These are phyloP conservation scores for Acrocephalus kingi DNA, from an alignment of 2,113 vertebrate genomes.

Conservation along the genomic window DNA sequence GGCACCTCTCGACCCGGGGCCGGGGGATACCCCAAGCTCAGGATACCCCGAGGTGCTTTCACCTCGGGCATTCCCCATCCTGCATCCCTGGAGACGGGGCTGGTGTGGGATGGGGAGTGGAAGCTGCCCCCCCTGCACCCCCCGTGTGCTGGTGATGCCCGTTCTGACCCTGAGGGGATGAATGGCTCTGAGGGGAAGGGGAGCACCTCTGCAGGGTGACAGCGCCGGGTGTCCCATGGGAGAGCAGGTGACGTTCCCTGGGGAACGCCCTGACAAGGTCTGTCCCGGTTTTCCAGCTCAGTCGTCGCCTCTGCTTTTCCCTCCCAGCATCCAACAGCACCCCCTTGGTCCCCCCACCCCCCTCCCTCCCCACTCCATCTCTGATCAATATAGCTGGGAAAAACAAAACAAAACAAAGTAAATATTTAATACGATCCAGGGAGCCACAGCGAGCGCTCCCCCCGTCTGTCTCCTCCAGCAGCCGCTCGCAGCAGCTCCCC, in stretches of 20 bases:
- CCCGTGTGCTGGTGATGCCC: background rate
- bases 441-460: constrained; percentile 25
- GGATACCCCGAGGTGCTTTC: background rate
- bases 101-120: background rate
- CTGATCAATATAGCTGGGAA: constrained; percentile 55
- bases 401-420: constrained; percentile 68
- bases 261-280: background rate
- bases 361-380: background rate
- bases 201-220: background rate
- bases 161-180: no score
- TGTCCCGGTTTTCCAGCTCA: background rate
- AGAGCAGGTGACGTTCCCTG: background rate
- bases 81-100: background rate
- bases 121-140: background rate
- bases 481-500: constrained; percentile 31
- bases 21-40: background rate
- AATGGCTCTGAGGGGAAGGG: background rate
- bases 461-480: constrained; percentile 30
- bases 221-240: background rate
- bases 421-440: constrained; percentile 71
- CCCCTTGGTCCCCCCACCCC: background rate
- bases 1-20: background rate
- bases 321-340: background rate
- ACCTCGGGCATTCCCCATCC: fast-evolving
- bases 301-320: background rate